Evolutionary conservation across 2,113 vertebrate genomes (phyloP).

Genomic region (Spea bombifrons): DNA sequence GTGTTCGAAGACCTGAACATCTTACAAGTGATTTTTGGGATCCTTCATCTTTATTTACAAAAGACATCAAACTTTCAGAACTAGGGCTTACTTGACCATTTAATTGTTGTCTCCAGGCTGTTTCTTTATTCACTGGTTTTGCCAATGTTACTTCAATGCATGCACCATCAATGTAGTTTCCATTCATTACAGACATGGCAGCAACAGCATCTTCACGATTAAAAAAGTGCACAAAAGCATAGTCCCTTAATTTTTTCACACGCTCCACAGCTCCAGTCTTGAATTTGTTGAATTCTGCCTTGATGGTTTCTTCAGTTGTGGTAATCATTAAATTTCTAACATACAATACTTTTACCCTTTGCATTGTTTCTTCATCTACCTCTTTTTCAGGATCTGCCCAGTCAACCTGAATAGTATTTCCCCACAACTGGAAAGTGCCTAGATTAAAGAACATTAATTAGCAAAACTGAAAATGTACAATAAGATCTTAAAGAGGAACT

Average conservation of each 20-base stretch:
- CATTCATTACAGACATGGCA: slow-evolving; percentile 82
- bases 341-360: slow-evolving; percentile 85
- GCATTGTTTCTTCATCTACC: slow-evolving; percentile 90
- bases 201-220: slow-evolving; percentile 81
- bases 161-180: slow-evolving; percentile 82
- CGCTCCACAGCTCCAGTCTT: slow-evolving; percentile 86
- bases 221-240: slow-evolving; percentile 93
- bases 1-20: slow-evolving; percentile 57
- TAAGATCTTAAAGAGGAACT: neutral
- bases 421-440: slow-evolving; percentile 91
- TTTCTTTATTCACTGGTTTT: slow-evolving; percentile 80
- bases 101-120: slow-evolving; percentile 66
- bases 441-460: neutral
- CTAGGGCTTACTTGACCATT: slow-evolving; percentile 64
- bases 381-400: slow-evolving; percentile 93
- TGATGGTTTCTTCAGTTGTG: slow-evolving; percentile 85
- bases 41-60: slow-evolving; percentile 68
- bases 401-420: slow-evolving; percentile 85
- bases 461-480: neutral
- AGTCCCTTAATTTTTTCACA: slow-evolving; percentile 90
- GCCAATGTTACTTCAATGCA: slow-evolving; percentile 84
- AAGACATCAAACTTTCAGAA: slow-evolving; percentile 64
- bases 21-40: slow-evolving; percentile 60
- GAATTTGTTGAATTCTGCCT: slow-evolving; percentile 81
- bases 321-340: slow-evolving; percentile 90